These are phyloP conservation scores for Myiozetetes cayanensis DNA, from an alignment of 2,113 vertebrate genomes.

Conservation along the genomic window DNA sequence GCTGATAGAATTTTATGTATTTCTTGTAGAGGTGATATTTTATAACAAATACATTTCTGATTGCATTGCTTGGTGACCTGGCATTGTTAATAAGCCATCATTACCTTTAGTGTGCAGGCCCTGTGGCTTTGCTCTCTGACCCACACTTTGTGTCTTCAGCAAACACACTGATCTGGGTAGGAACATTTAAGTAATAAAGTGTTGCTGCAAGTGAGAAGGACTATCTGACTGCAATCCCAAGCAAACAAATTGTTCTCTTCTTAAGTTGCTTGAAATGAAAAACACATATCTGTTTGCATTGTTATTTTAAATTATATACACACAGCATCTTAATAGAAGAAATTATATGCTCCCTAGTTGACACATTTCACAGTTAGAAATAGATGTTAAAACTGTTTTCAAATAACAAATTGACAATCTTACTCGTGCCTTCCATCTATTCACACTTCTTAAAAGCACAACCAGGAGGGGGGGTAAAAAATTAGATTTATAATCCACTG, in stretches of 20 bases:
- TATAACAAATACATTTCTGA: not conserved
- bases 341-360: slow-evolving; percentile 62
- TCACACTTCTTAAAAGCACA: slow-evolving; percentile 29
- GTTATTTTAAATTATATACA: slow-evolving; percentile 68
- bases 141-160: not conserved
- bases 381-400: slow-evolving; percentile 72
- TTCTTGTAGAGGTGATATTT: not conserved
- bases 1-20: not conserved
- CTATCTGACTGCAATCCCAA: not conserved
- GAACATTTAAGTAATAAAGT: not conserved
- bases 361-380: slow-evolving; percentile 71
- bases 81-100: not conserved
- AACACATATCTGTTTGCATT: slow-evolving; percentile 21
- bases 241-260: not conserved
- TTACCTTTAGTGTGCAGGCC: not conserved
- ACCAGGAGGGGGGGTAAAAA: not conserved
- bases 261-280: not conserved
- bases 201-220: not conserved
- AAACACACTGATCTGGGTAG: not conserved
- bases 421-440: slow-evolving; percentile 7
- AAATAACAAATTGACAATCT: slow-evolving; percentile 63
- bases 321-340: slow-evolving; percentile 39
- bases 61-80: not conserved
- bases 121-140: not conserved
- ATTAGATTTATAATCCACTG: slow-evolving; percentile 36